Base-by-base conservation (phyloP, 2,888 invertebrate species). In the Lysandra coridon region DNA sequence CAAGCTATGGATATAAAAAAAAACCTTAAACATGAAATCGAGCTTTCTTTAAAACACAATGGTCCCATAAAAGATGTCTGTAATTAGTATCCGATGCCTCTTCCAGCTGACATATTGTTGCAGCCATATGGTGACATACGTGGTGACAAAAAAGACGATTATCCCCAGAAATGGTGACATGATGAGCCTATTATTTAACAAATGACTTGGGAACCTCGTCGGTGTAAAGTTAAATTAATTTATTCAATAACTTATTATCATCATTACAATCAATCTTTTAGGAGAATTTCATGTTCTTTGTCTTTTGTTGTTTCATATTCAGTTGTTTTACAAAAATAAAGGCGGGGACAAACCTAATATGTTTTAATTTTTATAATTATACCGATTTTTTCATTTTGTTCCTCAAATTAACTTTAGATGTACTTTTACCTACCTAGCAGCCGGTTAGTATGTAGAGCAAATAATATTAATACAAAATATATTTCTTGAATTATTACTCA, bases 91-190 rank as follows among this genome's bases (percentile, higher is more conserved):
- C 33, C 33, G 60, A 77, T 78, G 33, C 78, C 78, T 80, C 80
- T 79, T 73, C 80, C 80, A 82, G 80, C 82, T 82, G 82, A 81
- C 37, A 73, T 80, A 79, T 80, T 74, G 73, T 75, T 33, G 79
- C 62, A 17, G 60, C 82, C 82, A 81, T 82, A 82, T 82, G 82
- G 80, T 81, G 79, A 79, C 79, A 77, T 78, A 79, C 79, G 74
- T 44, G 74, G 60, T 79, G 79, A 79, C 79, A 81, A 81, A 53
- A 78, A 53, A 49, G 53, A 30, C 49, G 49, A 76, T 76, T 76
- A 76, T 76, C 76, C 33, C 57, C 33, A 76, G 76, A 53, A 69
- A 69, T 53, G 76, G 49, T 76, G 76, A 76, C 76, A 76, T 57
- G 49, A 76, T 76, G 30, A 33, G 33, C 33, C 49, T 76, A 53